These are phyloP conservation scores for Calliopsis andreniformis DNA, from an alignment of 1,140 invertebrate genomes.

Conservation along the genomic window DNA sequence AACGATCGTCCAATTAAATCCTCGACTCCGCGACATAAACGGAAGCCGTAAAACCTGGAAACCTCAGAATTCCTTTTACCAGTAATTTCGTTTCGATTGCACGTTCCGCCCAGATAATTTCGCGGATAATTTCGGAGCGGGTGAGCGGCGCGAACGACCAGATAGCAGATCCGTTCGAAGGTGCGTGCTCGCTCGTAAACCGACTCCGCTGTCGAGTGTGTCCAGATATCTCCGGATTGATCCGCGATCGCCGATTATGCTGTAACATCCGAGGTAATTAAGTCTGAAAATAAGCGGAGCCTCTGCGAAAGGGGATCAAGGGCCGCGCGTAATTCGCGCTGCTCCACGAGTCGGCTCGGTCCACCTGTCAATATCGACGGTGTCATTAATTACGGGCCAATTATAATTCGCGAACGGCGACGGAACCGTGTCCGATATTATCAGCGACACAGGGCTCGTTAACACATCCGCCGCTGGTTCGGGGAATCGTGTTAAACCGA, in stretches of 20 bases:
- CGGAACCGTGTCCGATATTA: slow-evolving; percentile 63
- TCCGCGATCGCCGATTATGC: slow-evolving; percentile 58
- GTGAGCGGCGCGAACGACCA: neutral
- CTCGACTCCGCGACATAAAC: neutral
- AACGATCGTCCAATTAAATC: slow-evolving; percentile 9
- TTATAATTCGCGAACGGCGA: slow-evolving; percentile 69
- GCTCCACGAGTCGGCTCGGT: slow-evolving; percentile 23
- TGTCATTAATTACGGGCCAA: slow-evolving; percentile 76
- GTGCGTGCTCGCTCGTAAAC: slow-evolving; percentile 33
- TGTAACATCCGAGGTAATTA: slow-evolving; percentile 68
- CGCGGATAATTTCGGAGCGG: slow-evolving; percentile 13
- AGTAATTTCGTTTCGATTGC: neutral
- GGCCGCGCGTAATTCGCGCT: slow-evolving; percentile 57
- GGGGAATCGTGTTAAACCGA: slow-evolving; percentile 59
- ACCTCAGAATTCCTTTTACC: neutral
- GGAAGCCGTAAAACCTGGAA: slow-evolving; percentile 8
- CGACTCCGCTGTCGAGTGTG: neutral
- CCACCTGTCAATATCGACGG: slow-evolving; percentile 68
- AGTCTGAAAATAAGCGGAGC: slow-evolving; percentile 65
- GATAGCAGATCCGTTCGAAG: slow-evolving; percentile 16
- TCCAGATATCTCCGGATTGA: slow-evolving; percentile 50
- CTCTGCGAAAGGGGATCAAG: slow-evolving; percentile 49
- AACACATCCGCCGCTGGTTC: slow-evolving; percentile 55
- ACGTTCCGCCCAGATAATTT: neutral
- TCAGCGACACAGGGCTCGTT: slow-evolving; percentile 54